A percentile compares a stretch with the other conserved stretches of the same genome.
Conservation (phyloP, 2,113 vertebrate species). For the Lasiurus cinereus region DNA sequence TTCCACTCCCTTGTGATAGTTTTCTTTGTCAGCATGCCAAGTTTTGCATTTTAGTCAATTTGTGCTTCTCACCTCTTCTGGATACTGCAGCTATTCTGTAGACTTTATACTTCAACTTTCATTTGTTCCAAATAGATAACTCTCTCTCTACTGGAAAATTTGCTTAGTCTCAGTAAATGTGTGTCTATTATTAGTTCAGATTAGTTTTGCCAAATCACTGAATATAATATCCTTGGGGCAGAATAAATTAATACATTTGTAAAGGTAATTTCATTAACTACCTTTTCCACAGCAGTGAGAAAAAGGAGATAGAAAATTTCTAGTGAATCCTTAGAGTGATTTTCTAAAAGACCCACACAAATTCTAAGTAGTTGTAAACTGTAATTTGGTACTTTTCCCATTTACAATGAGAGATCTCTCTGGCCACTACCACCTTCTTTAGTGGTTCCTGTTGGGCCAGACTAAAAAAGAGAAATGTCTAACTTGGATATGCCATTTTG, state of each 20-base stretch:
- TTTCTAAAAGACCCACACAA: constrained; percentile 21
- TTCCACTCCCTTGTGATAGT: background rate
- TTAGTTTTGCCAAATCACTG: constrained; percentile 79
- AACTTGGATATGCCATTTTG: background rate
- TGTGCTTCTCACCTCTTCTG: constrained; percentile 47
- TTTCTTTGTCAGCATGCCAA: constrained; percentile 48
- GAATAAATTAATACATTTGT: constrained; percentile 68
- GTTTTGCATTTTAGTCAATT: constrained; percentile 33
- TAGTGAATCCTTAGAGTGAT: constrained; percentile 29
- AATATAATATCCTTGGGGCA: constrained; percentile 66
- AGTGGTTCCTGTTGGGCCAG: background rate
- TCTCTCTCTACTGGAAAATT: constrained; percentile 73
- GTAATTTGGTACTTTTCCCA: background rate
- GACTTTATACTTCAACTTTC: constrained; percentile 36
- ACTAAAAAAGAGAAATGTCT: background rate
- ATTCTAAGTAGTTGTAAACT: constrained; percentile 43
- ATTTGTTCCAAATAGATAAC: constrained; percentile 80
- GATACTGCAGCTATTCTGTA: constrained; percentile 62
- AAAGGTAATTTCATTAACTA: constrained; percentile 65
- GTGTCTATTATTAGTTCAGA: constrained; percentile 60
- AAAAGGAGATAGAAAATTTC: constrained; percentile 21
- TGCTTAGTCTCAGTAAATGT: constrained; percentile 76
- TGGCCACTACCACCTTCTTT: background rate
- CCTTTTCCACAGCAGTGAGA: constrained; percentile 55
- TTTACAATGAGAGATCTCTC: background rate